These are phyloP conservation scores for Pogonocherus hispidulus DNA, from an alignment of 2,888 invertebrate species.

Conservation along the genomic window DNA sequence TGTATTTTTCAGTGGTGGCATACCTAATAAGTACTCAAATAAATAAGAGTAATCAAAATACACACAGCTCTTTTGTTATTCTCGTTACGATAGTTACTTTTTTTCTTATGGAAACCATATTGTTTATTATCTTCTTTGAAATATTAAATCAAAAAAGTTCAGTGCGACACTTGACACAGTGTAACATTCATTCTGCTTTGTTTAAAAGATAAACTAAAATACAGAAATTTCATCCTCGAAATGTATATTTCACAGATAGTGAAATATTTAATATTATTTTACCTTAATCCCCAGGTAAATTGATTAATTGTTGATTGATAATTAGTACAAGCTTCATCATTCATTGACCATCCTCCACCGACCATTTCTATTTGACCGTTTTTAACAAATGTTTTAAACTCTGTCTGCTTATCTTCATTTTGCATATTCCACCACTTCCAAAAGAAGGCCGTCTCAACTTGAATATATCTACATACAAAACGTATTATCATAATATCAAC, in stretches of 20 bases:
- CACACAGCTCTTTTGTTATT: too few relatives aligned
- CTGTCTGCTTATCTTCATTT: conserved; percentile 69
- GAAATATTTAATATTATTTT: too few relatives aligned
- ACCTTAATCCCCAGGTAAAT: conserved; percentile 78
- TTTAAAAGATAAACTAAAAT: too few relatives aligned
- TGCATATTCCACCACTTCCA: conserved; percentile 86
- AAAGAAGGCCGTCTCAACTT: conserved; percentile 85
- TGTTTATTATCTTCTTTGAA: background rate
- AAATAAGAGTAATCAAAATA: too few relatives aligned
- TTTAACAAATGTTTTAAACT: conserved; percentile 74
- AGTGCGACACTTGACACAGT: background rate
- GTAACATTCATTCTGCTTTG: too few relatives aligned
- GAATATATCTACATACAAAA: conserved; percentile 76
- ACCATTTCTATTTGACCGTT: conserved; percentile 75
- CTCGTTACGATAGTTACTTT: too few relatives aligned
- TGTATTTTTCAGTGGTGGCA: too few relatives aligned
- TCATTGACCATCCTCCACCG: conserved; percentile 75
- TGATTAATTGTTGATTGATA: conserved; percentile 81
- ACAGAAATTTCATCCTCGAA: too few relatives aligned
- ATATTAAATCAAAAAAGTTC: background rate
- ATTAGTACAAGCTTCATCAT: conserved; percentile 77
- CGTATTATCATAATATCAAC: background rate
- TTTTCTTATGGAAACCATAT: too few relatives aligned
- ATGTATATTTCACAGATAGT: too few relatives aligned
- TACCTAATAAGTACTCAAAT: too few relatives aligned